Conservation (phyloP, 2,888 invertebrate species). For the Abrostola triplasia region DNA sequence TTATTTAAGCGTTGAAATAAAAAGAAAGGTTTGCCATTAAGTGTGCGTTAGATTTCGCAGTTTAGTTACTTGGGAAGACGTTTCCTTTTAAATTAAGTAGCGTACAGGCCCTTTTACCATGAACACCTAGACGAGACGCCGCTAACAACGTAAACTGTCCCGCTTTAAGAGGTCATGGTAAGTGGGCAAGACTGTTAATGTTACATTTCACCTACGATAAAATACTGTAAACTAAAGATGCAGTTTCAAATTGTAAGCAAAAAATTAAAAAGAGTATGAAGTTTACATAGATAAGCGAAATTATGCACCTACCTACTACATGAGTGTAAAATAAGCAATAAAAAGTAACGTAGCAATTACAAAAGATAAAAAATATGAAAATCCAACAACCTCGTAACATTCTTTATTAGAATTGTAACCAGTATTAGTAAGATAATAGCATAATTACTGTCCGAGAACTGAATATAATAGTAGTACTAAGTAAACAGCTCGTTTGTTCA, state of each 20-base stretch:
- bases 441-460: slow-evolving; percentile 69
- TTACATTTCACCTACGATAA: slow-evolving; percentile 8
- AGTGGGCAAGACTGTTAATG: not conserved
- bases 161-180: no score
- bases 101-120: no score
- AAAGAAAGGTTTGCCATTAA: no score
- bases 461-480: slow-evolving; percentile 54
- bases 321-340: slow-evolving; percentile 38
- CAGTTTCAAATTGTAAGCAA: slow-evolving; percentile 14
- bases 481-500: slow-evolving; percentile 56
- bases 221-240: slow-evolving; percentile 10
- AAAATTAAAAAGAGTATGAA: slow-evolving; percentile 34
- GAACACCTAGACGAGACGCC: no score
- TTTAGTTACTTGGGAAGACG: no score
- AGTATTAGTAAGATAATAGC: slow-evolving; percentile 70
- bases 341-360: slow-evolving; percentile 47
- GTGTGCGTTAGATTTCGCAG: no score
- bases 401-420: slow-evolving; percentile 68
- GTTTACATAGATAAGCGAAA: slow-evolving; percentile 47
- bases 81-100: no score
- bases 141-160: no score
- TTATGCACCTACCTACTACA: slow-evolving; percentile 31
- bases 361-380: slow-evolving; percentile 47
- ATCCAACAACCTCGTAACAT: slow-evolving; percentile 52
- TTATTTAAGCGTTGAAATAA: no score